Base-by-base conservation (phyloP, 2,888 invertebrate genomes). In the Onchidella celtica region DNA sequence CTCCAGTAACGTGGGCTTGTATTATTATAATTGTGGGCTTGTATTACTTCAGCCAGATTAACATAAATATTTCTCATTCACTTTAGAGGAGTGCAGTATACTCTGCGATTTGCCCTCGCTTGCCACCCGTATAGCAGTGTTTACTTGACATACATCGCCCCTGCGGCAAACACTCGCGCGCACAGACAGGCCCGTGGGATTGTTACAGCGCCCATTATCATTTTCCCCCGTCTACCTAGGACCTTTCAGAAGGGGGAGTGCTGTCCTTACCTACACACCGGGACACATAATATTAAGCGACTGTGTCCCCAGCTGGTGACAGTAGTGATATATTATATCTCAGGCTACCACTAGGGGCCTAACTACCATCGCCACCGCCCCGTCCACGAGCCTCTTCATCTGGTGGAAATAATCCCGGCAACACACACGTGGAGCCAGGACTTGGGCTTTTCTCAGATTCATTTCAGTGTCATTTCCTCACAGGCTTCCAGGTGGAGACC, bases 1-100 rank as follows among this genome's bases (percentile, higher is more conserved):
- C 47, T 17, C 47, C n/a, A n/a, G n/a, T 47, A 17, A 47, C 47
- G 47, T n/a, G 68, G 17, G 11, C 24, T 38, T 40, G 40, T 40
- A 24, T 40, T 69, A 24, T 9, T 27, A n/a, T n/a, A n/a, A n/a
- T n/a, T n/a, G 47, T n/a, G 68, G 17, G 11, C 24, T 38, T 40
- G 40, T 40, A 24, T 40, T 69, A 24, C 24, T 27, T 2, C 6
- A 40, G 38, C 0, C 68, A 66, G 36, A 36, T 34, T 34, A 34
- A 34, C 65, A 34, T 66, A 66, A 66, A 38, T 69, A 69, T 27
- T 40, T 40, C 40, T 69, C 40, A 6, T 47, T 47, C 47, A 47
- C 17, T 47, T 17, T 11, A 6, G 17, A 17, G 47, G 9, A 47
- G 47, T 47, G 47, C 47, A 47, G 47, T 47, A 17, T 17, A 47